Conservation (phyloP, 1,140 invertebrate species). For the Dinothrombium tinctorium region DNA sequence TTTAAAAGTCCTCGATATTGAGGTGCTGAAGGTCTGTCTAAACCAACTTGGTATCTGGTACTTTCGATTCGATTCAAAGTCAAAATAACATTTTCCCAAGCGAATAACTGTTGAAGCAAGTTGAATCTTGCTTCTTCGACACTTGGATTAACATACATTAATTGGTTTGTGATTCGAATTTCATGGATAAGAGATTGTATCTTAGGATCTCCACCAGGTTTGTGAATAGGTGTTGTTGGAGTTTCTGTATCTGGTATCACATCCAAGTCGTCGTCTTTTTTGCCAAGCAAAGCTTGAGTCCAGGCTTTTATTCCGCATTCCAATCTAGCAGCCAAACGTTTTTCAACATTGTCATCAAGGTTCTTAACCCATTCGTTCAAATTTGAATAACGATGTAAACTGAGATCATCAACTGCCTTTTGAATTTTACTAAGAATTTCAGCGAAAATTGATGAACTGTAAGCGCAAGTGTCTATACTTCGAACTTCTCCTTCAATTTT, state of each 20-base stretch:
- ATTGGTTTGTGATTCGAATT: conserved; percentile 90
- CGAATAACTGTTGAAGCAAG: conserved; percentile 86
- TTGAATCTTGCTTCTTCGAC: conserved; percentile 81
- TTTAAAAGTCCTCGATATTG: conserved; percentile 78
- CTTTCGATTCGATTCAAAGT: conserved; percentile 74
- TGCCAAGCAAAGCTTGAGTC: conserved; percentile 67
- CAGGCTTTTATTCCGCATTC: conserved; percentile 85
- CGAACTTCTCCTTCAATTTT: conserved; percentile 84
- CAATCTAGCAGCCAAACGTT: conserved; percentile 60
- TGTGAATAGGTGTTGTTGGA: conserved; percentile 56
- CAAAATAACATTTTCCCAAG: conserved; percentile 90
- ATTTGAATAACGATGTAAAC: conserved; percentile 89
- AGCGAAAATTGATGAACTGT: conserved; percentile 66
- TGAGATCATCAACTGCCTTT: conserved; percentile 89
- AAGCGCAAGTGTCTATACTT: conserved; percentile 83
- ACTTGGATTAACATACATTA: conserved; percentile 80
- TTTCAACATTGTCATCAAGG: conserved; percentile 84
- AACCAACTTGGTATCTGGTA: conserved; percentile 53
- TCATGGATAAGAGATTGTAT: conserved; percentile 66
- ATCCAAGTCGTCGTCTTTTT: conserved; percentile 38
- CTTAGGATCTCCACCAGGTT: conserved; percentile 72
- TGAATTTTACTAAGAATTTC: conserved; percentile 89
- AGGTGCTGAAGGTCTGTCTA: conserved; percentile 62
- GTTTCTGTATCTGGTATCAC: conserved; percentile 84
- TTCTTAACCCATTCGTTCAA: conserved; percentile 80